A percentile compares a stretch with the other conserved stretches of the same genome.
These are phyloP conservation scores for Labia minor DNA, from an alignment of 2,888 invertebrate genomes.

Conservation along the genomic window DNA sequence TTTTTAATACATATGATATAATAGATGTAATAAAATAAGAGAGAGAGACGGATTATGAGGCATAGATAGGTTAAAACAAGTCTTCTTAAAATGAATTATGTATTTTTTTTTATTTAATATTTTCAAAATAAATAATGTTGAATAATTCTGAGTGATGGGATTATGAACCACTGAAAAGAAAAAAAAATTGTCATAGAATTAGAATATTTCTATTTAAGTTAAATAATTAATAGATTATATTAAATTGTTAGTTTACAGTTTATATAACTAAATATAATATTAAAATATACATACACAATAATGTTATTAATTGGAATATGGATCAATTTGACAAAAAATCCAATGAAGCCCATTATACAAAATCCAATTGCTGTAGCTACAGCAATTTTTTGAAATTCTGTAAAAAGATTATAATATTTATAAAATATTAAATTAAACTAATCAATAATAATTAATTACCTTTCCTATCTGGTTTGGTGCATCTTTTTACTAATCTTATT, in stretches of 20 bases:
- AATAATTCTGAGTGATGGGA: neutral
- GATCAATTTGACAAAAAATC: constrained; percentile 98
- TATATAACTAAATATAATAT: no score
- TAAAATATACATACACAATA: constrained; percentile 74
- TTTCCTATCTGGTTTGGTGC: constrained; percentile 98
- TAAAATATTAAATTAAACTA: neutral
- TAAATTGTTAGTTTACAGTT: no score
- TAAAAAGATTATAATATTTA: constrained; percentile 31
- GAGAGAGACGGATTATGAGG: no score
- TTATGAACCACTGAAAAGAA: constrained; percentile 15
- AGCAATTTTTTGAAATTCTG: constrained; percentile 99
- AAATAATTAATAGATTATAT: neutral
- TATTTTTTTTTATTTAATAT: no score
- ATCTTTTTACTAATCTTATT: constrained; percentile 92
- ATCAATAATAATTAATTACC: constrained; percentile 43
- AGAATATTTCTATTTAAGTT: no score
- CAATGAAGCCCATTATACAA: constrained; percentile 99
- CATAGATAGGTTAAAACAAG: no score
- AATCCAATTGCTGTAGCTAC: constrained; percentile 99
- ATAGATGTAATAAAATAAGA: no score
- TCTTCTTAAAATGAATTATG: no score
- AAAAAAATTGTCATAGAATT: no score
- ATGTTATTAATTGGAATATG: constrained; percentile 98
- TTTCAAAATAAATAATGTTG: neutral
- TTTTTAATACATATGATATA: no score